Percentiles rank a stretch among this genome's conserved stretches.
Conservation (phyloP, 2,797 vertebrate species). For the Labeo calbasu region DNA sequence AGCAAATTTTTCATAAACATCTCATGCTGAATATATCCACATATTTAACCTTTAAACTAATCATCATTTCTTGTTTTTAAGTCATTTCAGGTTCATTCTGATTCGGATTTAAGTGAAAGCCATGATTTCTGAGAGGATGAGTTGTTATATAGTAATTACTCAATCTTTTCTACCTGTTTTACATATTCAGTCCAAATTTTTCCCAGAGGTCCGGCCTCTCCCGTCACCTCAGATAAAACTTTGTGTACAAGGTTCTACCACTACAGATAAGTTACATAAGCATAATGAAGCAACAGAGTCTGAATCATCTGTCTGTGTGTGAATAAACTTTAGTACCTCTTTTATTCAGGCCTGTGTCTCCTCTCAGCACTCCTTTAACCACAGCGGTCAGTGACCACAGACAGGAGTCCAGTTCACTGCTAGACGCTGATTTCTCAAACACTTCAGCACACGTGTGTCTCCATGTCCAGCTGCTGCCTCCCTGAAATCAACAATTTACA, state of each 20-base stretch:
- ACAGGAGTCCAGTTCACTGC: slow-evolving; percentile 66
- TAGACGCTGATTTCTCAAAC: slow-evolving; percentile 67
- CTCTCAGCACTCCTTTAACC: slow-evolving; percentile 77
- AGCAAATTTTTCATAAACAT: too few species aligned
- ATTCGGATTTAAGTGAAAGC: too few species aligned
- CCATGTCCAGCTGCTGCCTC: slow-evolving; percentile 76
- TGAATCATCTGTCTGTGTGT: background rate
- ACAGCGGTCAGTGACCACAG: slow-evolving; percentile 79
- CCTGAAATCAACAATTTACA: slow-evolving; percentile 65
- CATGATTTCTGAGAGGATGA: too few species aligned
- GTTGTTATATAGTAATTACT: too few species aligned
- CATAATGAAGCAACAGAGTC: background rate
- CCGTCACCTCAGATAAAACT: too few species aligned
- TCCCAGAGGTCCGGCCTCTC: too few species aligned
- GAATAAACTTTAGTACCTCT: slow-evolving; percentile 63
- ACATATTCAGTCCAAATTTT: too few species aligned
- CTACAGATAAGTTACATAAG: background rate
- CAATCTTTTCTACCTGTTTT: too few species aligned
- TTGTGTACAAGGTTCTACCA: background rate
- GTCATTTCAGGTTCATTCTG: too few species aligned
- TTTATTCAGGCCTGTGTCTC: slow-evolving; percentile 58
- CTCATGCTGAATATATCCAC: too few species aligned
- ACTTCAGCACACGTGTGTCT: slow-evolving; percentile 72
- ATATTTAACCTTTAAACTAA: too few species aligned
- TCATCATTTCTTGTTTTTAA: too few species aligned